Conservation (phyloP, 1,140 invertebrate genomes). For the Onthophagus taurus region DNA sequence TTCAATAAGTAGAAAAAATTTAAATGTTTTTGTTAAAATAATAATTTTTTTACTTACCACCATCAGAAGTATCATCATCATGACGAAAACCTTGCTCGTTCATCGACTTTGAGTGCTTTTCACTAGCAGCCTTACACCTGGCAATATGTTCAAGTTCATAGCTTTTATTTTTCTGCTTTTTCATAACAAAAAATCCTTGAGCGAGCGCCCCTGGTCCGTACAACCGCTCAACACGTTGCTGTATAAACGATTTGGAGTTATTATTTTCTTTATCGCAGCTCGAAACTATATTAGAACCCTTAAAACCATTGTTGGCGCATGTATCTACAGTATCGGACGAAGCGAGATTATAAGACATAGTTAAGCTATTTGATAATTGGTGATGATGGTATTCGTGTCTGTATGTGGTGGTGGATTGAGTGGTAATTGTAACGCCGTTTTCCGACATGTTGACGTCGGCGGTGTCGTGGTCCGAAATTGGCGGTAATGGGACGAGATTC, state of each 20-base stretch:
- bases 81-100: conserved; percentile 27
- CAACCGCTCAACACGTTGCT: conserved; percentile 75
- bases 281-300: conserved; percentile 22
- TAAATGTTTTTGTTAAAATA: too few species aligned
- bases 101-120: conserved; percentile 33
- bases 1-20: too few species aligned
- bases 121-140: conserved; percentile 3
- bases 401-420: conserved; percentile 17
- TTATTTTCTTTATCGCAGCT: too few species aligned
- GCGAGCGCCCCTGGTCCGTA: conserved; percentile 78
- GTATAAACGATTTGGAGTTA: conserved; percentile 81
- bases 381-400: conserved; percentile 9
- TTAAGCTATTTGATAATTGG: conserved; percentile 10
- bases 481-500: conserved; percentile 34
- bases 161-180: conserved; percentile 34
- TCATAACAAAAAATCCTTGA: conserved; percentile 68
- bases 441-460: conserved; percentile 25
- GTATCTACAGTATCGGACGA: conserved; percentile 27
- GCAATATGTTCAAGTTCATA: not conserved
- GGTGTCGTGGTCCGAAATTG: conserved; percentile 1
- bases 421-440: conserved; percentile 18
- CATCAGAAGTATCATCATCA: conserved; percentile 18
- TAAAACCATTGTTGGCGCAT: conserved; percentile 23
- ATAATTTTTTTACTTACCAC: conserved; percentile 32
- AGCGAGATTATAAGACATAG: not conserved